Evolutionary conservation across 1,140 invertebrate species (phyloP).

Genomic region (Phortica variegata): DNA sequence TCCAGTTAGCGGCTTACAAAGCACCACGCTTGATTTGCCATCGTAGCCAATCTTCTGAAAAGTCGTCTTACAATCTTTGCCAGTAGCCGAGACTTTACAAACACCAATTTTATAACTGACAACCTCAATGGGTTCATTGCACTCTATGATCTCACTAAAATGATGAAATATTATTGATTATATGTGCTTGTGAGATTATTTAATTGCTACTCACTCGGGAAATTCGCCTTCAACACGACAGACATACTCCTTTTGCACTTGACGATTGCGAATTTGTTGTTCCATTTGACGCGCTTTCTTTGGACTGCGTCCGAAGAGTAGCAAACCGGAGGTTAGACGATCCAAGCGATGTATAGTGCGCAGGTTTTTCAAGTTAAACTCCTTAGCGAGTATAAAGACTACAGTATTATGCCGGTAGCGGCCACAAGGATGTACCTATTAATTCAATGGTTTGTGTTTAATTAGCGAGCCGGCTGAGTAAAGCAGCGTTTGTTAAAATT

Average conservation of each 20-base stretch:
- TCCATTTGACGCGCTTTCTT: constrained; percentile 91
- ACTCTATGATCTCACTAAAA: constrained; percentile 80
- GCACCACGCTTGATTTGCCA: constrained; percentile 86
- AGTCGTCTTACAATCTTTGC: constrained; percentile 87
- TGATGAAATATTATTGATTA: background rate
- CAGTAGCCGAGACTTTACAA: constrained; percentile 87
- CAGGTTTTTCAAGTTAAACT: constrained; percentile 91
- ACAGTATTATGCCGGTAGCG: constrained; percentile 95
- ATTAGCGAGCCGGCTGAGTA: too few relatives aligned
- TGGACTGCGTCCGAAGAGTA: constrained; percentile 90
- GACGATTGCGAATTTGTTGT: constrained; percentile 87
- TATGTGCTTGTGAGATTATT: background rate
- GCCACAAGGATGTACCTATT: constrained; percentile 93
- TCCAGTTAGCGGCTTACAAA: constrained; percentile 91
- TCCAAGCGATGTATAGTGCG: constrained; percentile 90
- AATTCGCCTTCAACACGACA: constrained; percentile 96
- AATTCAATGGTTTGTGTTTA: too few relatives aligned
- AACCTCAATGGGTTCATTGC: constrained; percentile 89
- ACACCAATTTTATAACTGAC: constrained; percentile 96
- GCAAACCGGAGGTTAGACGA: constrained; percentile 88
- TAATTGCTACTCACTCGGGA: constrained; percentile 77
- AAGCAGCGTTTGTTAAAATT: too few relatives aligned
- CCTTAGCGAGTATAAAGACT: constrained; percentile 94
- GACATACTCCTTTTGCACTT: constrained; percentile 95
- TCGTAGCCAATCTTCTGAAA: constrained; percentile 89